phyloP scores from a whole-genome alignment of 2,888 invertebrate genomes.

The Gnatocerus cornutus region DNA sequence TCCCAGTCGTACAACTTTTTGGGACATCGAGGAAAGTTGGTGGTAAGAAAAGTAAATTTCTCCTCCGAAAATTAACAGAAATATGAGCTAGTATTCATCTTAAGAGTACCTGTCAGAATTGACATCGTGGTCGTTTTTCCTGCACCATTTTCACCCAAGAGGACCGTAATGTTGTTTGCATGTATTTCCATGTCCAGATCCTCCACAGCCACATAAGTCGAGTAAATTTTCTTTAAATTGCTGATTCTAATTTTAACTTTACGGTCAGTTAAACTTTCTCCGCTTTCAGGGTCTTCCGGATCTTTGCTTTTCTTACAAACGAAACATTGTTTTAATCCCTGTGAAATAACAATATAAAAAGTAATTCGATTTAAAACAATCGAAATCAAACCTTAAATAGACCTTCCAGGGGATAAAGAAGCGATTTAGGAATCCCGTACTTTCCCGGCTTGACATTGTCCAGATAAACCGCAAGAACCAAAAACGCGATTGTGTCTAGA shows the following conservation, averaged over 20 bases:
- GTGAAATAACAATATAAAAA: constrained; percentile 3
- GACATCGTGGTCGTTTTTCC: constrained; percentile 78
- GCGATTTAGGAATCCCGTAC: constrained; percentile 76
- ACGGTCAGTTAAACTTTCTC: constrained; percentile 47
- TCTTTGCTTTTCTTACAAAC: neutral
- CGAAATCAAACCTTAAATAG: neutral
- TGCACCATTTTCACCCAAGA: constrained; percentile 81
- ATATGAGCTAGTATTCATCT: too few relatives aligned
- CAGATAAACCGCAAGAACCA: constrained; percentile 76
- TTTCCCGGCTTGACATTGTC: constrained; percentile 75
- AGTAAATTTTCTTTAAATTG: constrained; percentile 69
- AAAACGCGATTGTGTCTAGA: constrained; percentile 72
- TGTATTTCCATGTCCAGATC: constrained; percentile 84
- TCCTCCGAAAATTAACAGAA: too few relatives aligned
- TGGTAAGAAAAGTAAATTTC: too few relatives aligned
- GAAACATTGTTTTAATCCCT: neutral
- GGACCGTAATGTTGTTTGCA: constrained; percentile 87
- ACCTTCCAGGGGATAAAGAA: neutral
- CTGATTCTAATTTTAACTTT: constrained; percentile 72
- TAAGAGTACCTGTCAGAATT: constrained; percentile 76
- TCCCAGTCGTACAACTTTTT: too few relatives aligned
- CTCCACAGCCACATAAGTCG: constrained; percentile 76
- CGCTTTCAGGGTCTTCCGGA: neutral
- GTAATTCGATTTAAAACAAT: neutral
- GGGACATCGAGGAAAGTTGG: too few relatives aligned